Evolutionary conservation across 1,140 invertebrate genomes (phyloP), one percentile per base, ranked within the genome.

Genomic region (Calosoma granatense): DNA sequence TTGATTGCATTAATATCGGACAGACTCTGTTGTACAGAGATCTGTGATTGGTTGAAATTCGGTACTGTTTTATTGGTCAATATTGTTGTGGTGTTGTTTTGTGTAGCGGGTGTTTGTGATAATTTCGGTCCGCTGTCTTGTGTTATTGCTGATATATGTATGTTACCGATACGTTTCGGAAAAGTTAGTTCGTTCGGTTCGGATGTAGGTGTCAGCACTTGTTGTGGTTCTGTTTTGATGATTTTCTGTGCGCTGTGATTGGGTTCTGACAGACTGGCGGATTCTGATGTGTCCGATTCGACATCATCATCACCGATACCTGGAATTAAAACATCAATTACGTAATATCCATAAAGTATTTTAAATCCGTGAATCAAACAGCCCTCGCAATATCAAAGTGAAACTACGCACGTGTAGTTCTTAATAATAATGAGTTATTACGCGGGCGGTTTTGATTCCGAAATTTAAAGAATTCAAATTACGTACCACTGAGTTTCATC

Each of bases 401-500:
- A 53, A 53, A 53, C 17, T n/a, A n/a, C n/a, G n/a, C n/a, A 36
- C 9, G 9, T 36, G n/a, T 36, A 36, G n/a, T 36, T 14, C 17
- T 11, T 19, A 9, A 6, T 68, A 36, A 72, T 70, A n/a, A n/a
- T n/a, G n/a, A n/a, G n/a, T n/a, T n/a, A n/a, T n/a, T n/a, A n/a
- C n/a, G n/a, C n/a, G n/a, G n/a, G 1, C 67, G 21, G 22, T 1
- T 2, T 14, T 12, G 12, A 12, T 17, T 4, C 20, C 14, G 53
- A 39, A 9, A 1, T 39, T 19, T 14, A 3, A 20, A n/a, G 22
- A 17, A n/a, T n/a, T 39, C 53, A 52, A 57, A 54, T 19, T 15
- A 23, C 69, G 26, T 66, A 70, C 67, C 72, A 57, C 71, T 74
- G 14, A 78, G 63, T 67, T 79, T 79, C 76, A 79, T 79, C 14